phyloP scores from a whole-genome alignment of 2,113 vertebrate genomes.

The Bucco capensis region DNA sequence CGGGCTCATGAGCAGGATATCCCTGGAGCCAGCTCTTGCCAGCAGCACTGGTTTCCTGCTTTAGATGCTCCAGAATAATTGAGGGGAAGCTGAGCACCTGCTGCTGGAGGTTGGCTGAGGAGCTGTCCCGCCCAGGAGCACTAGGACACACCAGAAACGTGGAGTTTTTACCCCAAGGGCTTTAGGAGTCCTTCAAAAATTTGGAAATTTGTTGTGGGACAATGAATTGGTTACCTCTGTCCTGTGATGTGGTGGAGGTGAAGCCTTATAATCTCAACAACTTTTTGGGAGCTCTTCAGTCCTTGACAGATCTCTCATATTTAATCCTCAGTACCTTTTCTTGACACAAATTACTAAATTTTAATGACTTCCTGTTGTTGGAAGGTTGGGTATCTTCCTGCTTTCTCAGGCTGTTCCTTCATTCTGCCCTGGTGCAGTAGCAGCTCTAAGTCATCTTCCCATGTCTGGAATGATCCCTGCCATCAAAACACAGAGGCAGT shows the following conservation, averaged over 20 bases:
- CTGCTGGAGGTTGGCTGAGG: background rate
- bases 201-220: background rate
- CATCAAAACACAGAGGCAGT: background rate
- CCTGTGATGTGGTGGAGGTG: accelerated
- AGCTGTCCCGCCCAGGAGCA: accelerated
- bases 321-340: background rate
- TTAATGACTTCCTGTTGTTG: accelerated
- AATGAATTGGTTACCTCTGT: accelerated
- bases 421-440: background rate
- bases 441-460: accelerated
- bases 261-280: accelerated
- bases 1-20: too few relatives aligned
- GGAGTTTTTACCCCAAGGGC: too few relatives aligned
- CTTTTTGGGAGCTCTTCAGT: background rate
- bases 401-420: background rate
- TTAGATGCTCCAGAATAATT: background rate
- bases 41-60: background rate
- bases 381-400: background rate
- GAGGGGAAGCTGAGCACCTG: accelerated
- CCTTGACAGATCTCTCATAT: background rate
- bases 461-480: accelerated
- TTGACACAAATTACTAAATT: background rate
- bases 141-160: background rate
- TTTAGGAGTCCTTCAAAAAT: background rate
- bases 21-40: background rate